These are phyloP conservation scores for Sebastolobus altivelis DNA, from an alignment of 2,797 vertebrate species.

Conservation along the genomic window DNA sequence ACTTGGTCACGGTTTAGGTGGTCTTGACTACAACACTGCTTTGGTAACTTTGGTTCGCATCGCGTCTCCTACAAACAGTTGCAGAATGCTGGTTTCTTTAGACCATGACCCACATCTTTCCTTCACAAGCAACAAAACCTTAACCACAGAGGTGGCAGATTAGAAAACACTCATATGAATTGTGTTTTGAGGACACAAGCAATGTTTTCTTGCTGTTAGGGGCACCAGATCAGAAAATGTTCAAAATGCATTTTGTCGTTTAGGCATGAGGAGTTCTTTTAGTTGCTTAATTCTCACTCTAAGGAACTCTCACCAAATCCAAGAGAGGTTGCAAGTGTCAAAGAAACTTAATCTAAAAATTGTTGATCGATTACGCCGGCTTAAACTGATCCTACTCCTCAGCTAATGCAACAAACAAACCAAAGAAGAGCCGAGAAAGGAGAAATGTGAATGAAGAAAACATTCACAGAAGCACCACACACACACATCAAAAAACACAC, in stretches of 20 bases:
- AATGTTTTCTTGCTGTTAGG: not conserved
- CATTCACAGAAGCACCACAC: not conserved
- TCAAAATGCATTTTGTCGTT: not conserved
- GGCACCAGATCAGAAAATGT: not conserved
- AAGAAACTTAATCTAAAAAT: slow-evolving; percentile 15
- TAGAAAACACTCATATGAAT: not conserved
- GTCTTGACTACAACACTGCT: not conserved
- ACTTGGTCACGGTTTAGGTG: no score
- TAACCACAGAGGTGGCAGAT: not conserved
- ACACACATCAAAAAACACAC: slow-evolving; percentile 10
- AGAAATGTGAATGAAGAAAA: slow-evolving; percentile 37
- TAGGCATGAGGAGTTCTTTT: not conserved
- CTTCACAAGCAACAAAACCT: not conserved
- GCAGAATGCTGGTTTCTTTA: not conserved
- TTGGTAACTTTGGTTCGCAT: not conserved
- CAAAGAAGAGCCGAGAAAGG: slow-evolving; percentile 2
- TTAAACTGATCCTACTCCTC: slow-evolving; percentile 30
- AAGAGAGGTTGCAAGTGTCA: slow-evolving; percentile 6
- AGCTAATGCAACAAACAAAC: slow-evolving; percentile 16
- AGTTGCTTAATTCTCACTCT: not conserved
- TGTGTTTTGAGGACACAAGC: not conserved
- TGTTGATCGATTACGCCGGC: slow-evolving; percentile 27
- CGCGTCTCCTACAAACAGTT: not conserved
- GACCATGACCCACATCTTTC: not conserved
- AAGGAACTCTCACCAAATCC: not conserved